phyloP scores from a whole-genome alignment of 2,797 vertebrate genomes.

The Lithobates pipiens region DNA sequence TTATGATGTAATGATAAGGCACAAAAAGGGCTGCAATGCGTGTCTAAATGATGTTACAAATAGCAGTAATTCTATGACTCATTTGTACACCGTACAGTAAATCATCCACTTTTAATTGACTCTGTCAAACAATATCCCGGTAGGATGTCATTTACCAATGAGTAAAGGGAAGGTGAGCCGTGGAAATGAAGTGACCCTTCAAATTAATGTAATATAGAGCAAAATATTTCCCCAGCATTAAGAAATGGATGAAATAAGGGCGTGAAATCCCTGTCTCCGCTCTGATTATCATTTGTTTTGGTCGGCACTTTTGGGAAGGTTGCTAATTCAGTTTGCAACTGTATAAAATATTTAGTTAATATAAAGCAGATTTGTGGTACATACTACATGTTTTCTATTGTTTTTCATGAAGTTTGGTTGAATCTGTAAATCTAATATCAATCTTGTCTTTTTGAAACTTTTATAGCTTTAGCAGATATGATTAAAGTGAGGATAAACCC shows the following conservation, averaged over 20 bases:
- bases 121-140: conserved; percentile 53
- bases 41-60: conserved; percentile 49
- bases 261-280: neutral
- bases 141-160: conserved; percentile 27
- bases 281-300: neutral
- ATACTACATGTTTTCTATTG: too few species aligned
- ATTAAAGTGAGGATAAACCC: too few species aligned
- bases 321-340: neutral
- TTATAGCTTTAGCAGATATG: too few species aligned
- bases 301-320: neutral
- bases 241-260: conserved; percentile 12
- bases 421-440: too few species aligned
- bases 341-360: neutral
- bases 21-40: conserved; percentile 27
- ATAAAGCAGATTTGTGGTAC: too few species aligned
- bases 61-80: conserved; percentile 33
- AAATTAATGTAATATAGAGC: conserved; percentile 38
- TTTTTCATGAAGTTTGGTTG: too few species aligned
- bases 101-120: conserved; percentile 56
- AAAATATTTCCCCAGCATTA: conserved; percentile 36
- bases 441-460: too few species aligned
- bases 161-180: conserved; percentile 48
- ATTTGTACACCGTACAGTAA: conserved; percentile 43
- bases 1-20: conserved; percentile 53
- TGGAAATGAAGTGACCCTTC: conserved; percentile 52